phyloP scores from a whole-genome alignment of 2,888 invertebrate genomes.

The Pammene aurita region DNA sequence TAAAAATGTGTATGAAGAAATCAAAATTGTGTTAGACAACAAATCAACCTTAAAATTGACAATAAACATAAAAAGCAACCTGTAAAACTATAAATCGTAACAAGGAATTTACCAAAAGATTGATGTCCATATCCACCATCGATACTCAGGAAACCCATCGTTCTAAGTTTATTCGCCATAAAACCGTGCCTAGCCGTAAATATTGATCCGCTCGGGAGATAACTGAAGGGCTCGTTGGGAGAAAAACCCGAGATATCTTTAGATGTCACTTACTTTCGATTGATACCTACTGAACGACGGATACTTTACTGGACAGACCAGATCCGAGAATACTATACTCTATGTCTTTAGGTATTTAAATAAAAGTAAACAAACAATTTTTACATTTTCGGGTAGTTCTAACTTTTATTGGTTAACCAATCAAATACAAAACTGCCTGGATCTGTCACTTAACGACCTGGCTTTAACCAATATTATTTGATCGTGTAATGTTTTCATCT shows the following conservation, averaged over 20 bases:
- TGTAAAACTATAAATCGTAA: slow-evolving; percentile 49
- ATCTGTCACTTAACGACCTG: too few relatives aligned
- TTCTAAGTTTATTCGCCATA: slow-evolving; percentile 68
- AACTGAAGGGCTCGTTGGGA: slow-evolving; percentile 56
- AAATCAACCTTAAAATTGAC: slow-evolving; percentile 17
- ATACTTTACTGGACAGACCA: slow-evolving; percentile 15
- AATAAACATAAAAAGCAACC: slow-evolving; percentile 29
- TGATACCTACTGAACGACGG: slow-evolving; percentile 47
- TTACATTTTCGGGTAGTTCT: too few relatives aligned
- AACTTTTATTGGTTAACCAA: too few relatives aligned
- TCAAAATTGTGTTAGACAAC: neutral
- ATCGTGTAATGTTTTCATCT: too few relatives aligned
- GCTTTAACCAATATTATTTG: too few relatives aligned
- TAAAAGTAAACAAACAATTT: too few relatives aligned
- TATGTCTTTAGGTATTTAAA: too few relatives aligned
- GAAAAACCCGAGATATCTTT: slow-evolving; percentile 66
- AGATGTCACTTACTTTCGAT: slow-evolving; percentile 60
- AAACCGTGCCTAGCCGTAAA: slow-evolving; percentile 68
- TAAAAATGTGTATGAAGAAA: neutral
- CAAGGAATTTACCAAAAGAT: slow-evolving; percentile 45
- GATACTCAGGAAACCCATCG: slow-evolving; percentile 59
- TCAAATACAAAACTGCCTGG: too few relatives aligned
- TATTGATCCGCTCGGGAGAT: slow-evolving; percentile 62
- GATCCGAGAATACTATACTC: neutral
- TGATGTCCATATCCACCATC: slow-evolving; percentile 53